These are phyloP conservation scores for Oxygymnocypris stewartii DNA, from an alignment of 2,113 vertebrate species.

Conservation along the genomic window DNA sequence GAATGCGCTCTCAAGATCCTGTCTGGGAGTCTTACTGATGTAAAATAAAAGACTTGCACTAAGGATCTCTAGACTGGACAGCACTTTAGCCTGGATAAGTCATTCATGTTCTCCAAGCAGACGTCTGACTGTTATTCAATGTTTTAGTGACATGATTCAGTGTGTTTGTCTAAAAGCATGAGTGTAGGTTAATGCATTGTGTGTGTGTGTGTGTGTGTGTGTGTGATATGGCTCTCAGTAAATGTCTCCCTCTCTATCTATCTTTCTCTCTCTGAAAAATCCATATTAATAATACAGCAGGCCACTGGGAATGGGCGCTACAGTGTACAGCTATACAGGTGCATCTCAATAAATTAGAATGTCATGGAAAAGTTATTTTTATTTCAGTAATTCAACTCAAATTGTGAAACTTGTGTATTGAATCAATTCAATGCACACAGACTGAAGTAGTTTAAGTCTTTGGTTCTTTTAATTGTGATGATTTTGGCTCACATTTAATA, in stretches of 20 bases:
- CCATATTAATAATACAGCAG: conserved; percentile 8
- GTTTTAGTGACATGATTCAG: too few relatives aligned
- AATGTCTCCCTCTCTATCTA: neutral
- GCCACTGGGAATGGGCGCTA: neutral
- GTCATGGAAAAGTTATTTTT: too few relatives aligned
- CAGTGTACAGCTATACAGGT: neutral
- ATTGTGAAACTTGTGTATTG: too few relatives aligned
- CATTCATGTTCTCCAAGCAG: neutral
- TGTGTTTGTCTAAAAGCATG: neutral
- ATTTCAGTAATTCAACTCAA: too few relatives aligned
- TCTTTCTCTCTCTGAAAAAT: neutral
- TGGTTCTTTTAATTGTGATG: too few relatives aligned
- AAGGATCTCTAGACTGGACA: neutral
- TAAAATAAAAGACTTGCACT: neutral
- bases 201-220: neutral
- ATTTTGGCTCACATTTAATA: too few relatives aligned
- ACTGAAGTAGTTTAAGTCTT: too few relatives aligned
- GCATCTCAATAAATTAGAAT: too few relatives aligned
- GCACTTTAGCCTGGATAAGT: neutral
- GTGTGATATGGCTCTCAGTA: neutral
- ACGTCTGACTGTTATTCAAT: too few relatives aligned
- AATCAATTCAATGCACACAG: too few relatives aligned
- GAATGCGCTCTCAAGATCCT: neutral
- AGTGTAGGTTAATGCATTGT: neutral
- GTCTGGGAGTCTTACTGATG: neutral